Base-by-base conservation (phyloP, 2,888 invertebrate species). In the Acronicta leporina region DNA sequence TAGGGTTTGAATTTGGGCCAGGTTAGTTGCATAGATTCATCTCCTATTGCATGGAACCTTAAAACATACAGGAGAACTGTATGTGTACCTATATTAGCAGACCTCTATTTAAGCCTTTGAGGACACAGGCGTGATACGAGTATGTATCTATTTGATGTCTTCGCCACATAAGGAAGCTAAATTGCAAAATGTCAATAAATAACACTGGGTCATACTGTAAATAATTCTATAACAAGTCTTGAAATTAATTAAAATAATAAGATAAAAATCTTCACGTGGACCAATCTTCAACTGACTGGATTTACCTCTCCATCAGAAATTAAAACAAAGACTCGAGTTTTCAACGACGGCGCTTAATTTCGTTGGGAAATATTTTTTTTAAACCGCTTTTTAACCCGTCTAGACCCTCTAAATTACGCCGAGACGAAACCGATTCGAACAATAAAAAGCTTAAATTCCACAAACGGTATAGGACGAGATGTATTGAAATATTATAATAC, bases 401-500 rank as follows among this genome's bases (percentile, higher is more conserved):
- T 92, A 89, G 91, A 92, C 91, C 88, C 82, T 87, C 80, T 77
- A 92, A 93, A 94, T 93, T 92, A 90, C 84, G 78, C 84, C 75
- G 82, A 85, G 82, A 86, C 82, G 85, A 88, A 88, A 88, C 87
- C 83, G 87, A 92, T 91, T 89, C 87, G 79, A 88, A 92, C 86
- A 92, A 92, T 87, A 93, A 94, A 92, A 94, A 90, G 87, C 78
- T 85, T 82, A 92, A 93, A 92, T 92, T 91, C 92, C 92, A 89
- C 87, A 91, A 92, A 90, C 91, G 89, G 87, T 92, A 92, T 89
- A 90, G 88, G 87, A 85, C 81, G 82, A 87, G 88, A 87, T 82
- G 87, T 91, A 94, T 92, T 92, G 93, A 92, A 94, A 94, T 93
- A 93, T 94, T 94, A 93, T 92, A 94, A 94, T 90, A 89, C 85